A percentile compares a stretch with the other conserved stretches of the same genome.
Evolutionary conservation across 2,888 invertebrate genomes (phyloP).

Genomic region (Drosophila demipolita): DNA sequence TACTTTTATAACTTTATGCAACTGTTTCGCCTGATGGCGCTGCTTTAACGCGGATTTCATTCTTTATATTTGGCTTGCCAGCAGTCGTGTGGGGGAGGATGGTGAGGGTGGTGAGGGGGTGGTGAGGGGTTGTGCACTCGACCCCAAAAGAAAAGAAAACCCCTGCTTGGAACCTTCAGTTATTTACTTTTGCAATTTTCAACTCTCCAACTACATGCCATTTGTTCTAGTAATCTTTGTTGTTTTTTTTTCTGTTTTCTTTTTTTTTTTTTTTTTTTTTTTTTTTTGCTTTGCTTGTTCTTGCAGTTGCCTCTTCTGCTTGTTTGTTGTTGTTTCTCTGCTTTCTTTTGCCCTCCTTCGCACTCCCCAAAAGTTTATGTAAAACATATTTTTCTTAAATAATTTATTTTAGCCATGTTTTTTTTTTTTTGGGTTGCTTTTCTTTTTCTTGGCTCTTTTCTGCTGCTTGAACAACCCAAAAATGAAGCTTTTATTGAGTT

Average conservation of each 20-base stretch:
- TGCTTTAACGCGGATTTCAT: slow-evolving; percentile 76
- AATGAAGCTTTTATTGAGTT: slow-evolving; percentile 81
- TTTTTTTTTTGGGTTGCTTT: slow-evolving; percentile 43
- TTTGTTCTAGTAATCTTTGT: slow-evolving; percentile 65
- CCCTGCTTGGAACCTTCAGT: slow-evolving; percentile 33
- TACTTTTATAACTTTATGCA: slow-evolving; percentile 79
- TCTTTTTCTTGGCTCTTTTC: slow-evolving; percentile 56
- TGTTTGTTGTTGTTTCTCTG: slow-evolving; percentile 16
- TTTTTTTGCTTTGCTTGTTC: slow-evolving; percentile 23
- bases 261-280: slow-evolving; percentile 37
- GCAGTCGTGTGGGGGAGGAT: too few relatives aligned
- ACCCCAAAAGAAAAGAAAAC: slow-evolving; percentile 13
- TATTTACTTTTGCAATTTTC: slow-evolving; percentile 79
- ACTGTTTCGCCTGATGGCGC: slow-evolving; percentile 55
- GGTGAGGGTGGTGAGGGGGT: neutral
- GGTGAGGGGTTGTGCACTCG: neutral
- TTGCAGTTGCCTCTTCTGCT: neutral
- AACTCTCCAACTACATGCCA: slow-evolving; percentile 78
- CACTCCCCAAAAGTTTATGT: slow-evolving; percentile 64
- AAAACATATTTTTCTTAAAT: slow-evolving; percentile 81
- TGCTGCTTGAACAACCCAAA: slow-evolving; percentile 78
- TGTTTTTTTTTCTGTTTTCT: slow-evolving; percentile 28
- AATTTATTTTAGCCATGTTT: slow-evolving; percentile 67
- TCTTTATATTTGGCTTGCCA: slow-evolving; percentile 38
- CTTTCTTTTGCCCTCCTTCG: slow-evolving; percentile 9